phyloP scores from a whole-genome alignment of 1,140 invertebrate genomes.

The Plodia interpunctella region DNA sequence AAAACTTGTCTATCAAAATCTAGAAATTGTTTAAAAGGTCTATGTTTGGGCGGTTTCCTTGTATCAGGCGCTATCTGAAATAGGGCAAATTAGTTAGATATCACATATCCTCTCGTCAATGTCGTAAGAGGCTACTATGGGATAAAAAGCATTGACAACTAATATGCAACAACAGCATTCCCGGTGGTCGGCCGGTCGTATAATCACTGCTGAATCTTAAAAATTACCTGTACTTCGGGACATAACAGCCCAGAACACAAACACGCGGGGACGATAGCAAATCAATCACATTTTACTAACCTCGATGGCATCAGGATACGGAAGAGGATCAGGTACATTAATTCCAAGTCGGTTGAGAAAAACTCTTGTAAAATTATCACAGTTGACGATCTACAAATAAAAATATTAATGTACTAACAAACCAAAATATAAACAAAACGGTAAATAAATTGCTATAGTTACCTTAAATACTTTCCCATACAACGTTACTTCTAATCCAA shows the following conservation, averaged over 20 bases:
- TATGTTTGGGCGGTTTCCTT: conserved; percentile 45
- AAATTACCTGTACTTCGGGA: too few species aligned
- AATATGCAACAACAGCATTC: too few species aligned
- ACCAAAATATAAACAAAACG: neutral
- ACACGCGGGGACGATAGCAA: too few species aligned
- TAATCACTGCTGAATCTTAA: too few species aligned
- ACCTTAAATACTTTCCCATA: conserved; percentile 86
- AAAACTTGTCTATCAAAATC: conserved; percentile 87
- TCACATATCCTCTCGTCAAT: neutral
- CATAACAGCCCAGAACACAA: too few species aligned
- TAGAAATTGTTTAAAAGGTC: conserved; percentile 83
- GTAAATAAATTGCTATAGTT: conserved; percentile 9
- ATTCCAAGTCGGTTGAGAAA: conserved; percentile 92
- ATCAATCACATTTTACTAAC: too few species aligned
- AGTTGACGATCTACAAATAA: conserved; percentile 82
- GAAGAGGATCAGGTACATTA: conserved; percentile 84
- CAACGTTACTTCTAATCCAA: conserved; percentile 86
- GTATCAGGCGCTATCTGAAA: conserved; percentile 46
- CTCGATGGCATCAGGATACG: conserved; percentile 68
- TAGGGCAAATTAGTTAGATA: conserved; percentile 12
- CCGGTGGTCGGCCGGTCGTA: too few species aligned
- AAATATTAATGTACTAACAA: too few species aligned
- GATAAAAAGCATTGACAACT: too few species aligned
- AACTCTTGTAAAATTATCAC: conserved; percentile 90
- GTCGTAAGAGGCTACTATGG: too few species aligned